Evolutionary conservation across 2,888 invertebrate species (phyloP), one percentile per base, ranked within the genome.

Genomic region (Eupithecia vulgata): DNA sequence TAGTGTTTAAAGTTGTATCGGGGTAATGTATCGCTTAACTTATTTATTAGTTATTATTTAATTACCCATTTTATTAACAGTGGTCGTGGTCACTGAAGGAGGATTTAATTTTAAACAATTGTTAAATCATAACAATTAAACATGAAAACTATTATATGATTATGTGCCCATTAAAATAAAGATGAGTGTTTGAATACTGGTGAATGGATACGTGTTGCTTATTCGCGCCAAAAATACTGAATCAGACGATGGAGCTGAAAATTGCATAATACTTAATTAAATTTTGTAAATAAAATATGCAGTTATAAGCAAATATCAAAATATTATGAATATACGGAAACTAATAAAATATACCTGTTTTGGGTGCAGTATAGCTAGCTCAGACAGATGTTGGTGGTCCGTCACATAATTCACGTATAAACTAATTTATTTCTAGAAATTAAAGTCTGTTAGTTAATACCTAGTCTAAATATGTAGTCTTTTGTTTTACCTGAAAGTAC

Each of bases 401-500:
- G 15, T 10, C 45, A 45, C n/a, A 4, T 6, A 57, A 21, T 25
- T 25, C 13, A 6, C 59, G 15, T 8, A 17, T 35, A 3, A 64
- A 21, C 35, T 35, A 5, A 10, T 37, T 62, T 35, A 64, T 35
- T 37, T 37, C 5, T 37, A n/a, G 5, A 12, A 65, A 21, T 25
- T 5, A 5, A 37, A 40, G 37, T 5, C 15, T 37, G 12, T 25
- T 35, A 65, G 17, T 40, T 65, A 65, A 7, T 40, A 13, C 7
- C 12, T 65, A 40, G 37, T 21, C 21, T 65, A 40, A 65, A 40
- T 65, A 65, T 40, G 40, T 40, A 37, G 25, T 65, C 65, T 12
- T 65, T 65, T 65, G 65, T 65, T 64, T 64, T 65, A 65, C 65
- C 40, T 65, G n/a, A 65, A 87, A 89, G 91, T 93, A 93, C 93